Conservation (phyloP, 2,113 vertebrate genomes). For the Opisthocomus hoazin region DNA sequence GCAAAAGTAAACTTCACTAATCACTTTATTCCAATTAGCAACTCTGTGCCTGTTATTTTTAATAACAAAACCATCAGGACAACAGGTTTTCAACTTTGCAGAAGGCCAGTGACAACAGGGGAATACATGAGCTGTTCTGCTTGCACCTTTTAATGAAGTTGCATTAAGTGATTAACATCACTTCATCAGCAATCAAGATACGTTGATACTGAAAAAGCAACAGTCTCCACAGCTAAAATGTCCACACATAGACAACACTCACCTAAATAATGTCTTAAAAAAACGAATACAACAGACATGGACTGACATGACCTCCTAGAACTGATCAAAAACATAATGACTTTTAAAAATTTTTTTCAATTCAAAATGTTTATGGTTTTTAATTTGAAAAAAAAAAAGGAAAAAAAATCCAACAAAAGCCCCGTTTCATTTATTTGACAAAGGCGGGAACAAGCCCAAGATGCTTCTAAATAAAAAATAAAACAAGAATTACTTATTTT, state of each 20-base stretch:
- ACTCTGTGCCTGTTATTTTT: not conserved
- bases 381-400: not conserved
- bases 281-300: not conserved
- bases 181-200: not conserved
- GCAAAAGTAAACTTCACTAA: not conserved
- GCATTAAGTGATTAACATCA: not conserved
- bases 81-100: not conserved
- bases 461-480: not conserved
- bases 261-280: not conserved
- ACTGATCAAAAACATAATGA: not conserved
- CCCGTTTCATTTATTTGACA: not conserved
- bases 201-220: not conserved
- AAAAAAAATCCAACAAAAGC: not conserved
- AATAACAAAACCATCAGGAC: not conserved
- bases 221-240: not conserved
- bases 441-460: no score
- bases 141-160: not conserved
- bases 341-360: not conserved
- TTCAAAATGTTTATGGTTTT: not conserved
- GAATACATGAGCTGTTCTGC: not conserved
- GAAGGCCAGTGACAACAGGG: not conserved
- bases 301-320: not conserved
- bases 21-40: not conserved
- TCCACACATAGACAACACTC: fast-evolving
- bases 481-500: not conserved